Conservation (phyloP, 2,888 invertebrate genomes). For the Callyntrura sp. region DNA sequence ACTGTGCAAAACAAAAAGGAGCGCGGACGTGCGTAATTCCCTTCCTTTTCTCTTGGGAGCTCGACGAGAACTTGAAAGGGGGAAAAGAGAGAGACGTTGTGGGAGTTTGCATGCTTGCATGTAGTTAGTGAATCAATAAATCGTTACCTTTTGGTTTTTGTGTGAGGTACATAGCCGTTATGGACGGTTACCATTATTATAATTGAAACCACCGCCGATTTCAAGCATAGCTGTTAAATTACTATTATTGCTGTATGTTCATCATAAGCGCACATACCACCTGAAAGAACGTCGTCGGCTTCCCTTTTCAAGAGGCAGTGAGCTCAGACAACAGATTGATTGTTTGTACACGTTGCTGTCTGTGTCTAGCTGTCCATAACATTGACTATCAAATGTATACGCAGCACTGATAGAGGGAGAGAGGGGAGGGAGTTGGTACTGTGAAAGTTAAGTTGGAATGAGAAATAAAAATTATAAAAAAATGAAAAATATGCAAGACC, state of each 20-base stretch:
- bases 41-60: background rate
- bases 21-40: background rate
- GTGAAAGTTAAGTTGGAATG: too few relatives aligned
- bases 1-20: background rate
- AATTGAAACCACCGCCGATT: background rate
- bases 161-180: background rate
- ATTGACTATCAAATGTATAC: background rate
- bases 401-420: background rate
- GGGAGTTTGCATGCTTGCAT: constrained; percentile 68
- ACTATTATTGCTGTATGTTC: background rate
- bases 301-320: constrained; percentile 63
- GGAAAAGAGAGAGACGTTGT: background rate
- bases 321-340: background rate
- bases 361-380: too few relatives aligned
- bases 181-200: background rate
- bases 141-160: constrained; percentile 51
- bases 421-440: background rate
- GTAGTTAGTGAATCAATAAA: constrained; percentile 72
- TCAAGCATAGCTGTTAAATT: background rate
- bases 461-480: too few relatives aligned
- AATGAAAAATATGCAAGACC: too few relatives aligned
- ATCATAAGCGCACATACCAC: constrained; percentile 38
- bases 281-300: constrained; percentile 33
- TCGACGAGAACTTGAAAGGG: constrained; percentile 2
- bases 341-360: background rate